Evolutionary conservation across 1,140 invertebrate species (phyloP), one percentile per base, ranked within the genome.

Genomic region (Philopotamus ludificatus): DNA sequence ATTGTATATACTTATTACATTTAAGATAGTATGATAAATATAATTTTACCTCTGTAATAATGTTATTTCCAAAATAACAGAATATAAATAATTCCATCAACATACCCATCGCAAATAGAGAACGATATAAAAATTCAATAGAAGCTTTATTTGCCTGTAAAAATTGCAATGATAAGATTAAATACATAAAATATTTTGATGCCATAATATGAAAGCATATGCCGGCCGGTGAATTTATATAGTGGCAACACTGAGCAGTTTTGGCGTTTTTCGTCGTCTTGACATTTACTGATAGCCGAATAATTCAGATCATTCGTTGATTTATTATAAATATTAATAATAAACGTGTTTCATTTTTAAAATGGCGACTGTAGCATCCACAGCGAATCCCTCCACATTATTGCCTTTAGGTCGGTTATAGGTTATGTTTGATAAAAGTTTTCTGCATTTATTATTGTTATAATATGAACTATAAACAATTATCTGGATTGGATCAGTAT

Each of bases 331-430:
- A n/a, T n/a, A 34, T 34, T 12, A 34, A 34, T 34, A 7, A 34
- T 34, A 34, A 4, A 34, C 28, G 20, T 39, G 15, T 25, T 21
- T 39, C 20, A 8, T 21, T 8, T 1, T 55, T 63, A 58, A 50
- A 57, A 72, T 72, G 71, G 66, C 71, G 1, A 62, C 66, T 64
- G 47, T 74, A 8, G 73, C 74, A 9, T 73, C 76, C 10, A 75
- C 77, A 25, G 73, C 85, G 22, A 90, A 89, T 78, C 87, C 87
- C 8, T 88, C 88, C 4, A 90, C 88, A 10, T 74, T 92, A 25
- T 78, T 91, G 62, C 89, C 89, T 47, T 73, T 91, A 50, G 86
- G 86, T 87, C 75, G 78, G 74, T 71, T 45, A 21, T 39, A n/a
- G n/a, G n/a, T n/a, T n/a, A 1, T 25, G 41, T 49, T 23, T 41